Conservation (phyloP, 2,797 vertebrate species). For the Bradypodion ventrale region DNA sequence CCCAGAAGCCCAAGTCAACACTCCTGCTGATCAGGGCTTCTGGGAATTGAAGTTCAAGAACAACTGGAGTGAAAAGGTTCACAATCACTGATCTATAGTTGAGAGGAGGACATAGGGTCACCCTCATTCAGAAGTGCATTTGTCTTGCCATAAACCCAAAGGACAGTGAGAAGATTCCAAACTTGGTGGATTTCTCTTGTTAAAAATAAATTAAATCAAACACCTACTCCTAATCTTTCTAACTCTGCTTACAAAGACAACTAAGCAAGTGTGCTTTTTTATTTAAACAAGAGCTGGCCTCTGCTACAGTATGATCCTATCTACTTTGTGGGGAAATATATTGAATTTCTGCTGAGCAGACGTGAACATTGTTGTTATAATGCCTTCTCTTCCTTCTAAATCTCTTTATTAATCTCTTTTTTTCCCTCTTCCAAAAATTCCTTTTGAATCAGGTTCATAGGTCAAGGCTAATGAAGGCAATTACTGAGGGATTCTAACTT, state of each 20-base stretch:
- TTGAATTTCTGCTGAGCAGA: conserved; percentile 12
- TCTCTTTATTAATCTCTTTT: background rate
- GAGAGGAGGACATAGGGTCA: too few species aligned
- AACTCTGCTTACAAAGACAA: background rate
- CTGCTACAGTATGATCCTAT: background rate
- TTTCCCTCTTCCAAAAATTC: conserved; percentile 18
- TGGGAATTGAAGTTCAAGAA: too few species aligned
- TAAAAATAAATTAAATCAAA: too few species aligned
- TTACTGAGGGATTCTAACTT: conserved; percentile 45
- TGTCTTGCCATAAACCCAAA: background rate
- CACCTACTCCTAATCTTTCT: background rate
- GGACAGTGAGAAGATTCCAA: background rate
- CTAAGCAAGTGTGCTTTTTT: background rate
- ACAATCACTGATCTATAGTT: background rate
- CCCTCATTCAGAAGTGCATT: background rate
- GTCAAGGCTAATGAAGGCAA: conserved; percentile 58
- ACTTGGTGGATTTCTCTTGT: background rate
- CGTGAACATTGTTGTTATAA: conserved; percentile 4
- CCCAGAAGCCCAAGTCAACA: too few species aligned
- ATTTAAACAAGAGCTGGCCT: background rate
- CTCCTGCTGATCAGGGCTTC: too few species aligned
- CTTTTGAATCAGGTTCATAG: conserved; percentile 42
- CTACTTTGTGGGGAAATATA: background rate
- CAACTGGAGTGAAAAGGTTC: background rate
- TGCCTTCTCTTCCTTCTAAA: background rate